Conservation (phyloP, 2,797 vertebrate species). For the Champsocephalus gunnari region DNA sequence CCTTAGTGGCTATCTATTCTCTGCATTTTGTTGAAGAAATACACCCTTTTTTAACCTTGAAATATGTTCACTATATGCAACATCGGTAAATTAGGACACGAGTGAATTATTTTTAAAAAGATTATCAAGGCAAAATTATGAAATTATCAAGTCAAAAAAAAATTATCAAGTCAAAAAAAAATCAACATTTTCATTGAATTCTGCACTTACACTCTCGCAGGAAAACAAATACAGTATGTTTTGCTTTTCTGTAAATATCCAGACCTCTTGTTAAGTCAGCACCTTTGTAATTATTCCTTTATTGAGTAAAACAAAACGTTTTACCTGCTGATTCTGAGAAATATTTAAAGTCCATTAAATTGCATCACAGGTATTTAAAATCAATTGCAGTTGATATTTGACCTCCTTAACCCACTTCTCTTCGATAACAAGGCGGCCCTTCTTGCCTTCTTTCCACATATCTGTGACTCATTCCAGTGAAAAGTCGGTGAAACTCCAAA, state of each 20-base stretch:
- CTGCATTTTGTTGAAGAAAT: not conserved
- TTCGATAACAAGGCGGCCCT: not conserved
- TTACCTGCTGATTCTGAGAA: not conserved
- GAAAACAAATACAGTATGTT: not conserved
- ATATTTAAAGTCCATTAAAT: not conserved
- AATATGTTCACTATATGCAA: not conserved
- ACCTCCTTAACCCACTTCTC: not conserved
- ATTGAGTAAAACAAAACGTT: not conserved
- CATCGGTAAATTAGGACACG: not conserved
- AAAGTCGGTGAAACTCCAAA: slow-evolving; percentile 42
- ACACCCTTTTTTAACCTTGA: not conserved
- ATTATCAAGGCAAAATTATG: not conserved
- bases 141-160: not conserved
- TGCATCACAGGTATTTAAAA: not conserved
- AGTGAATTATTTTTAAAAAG: not conserved
- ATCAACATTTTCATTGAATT: not conserved
- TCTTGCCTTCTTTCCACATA: not conserved
- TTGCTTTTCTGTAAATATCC: not conserved
- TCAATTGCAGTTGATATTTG: not conserved
- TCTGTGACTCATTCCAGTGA: slow-evolving; percentile 37
- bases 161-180: not conserved
- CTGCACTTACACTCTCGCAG: too few species aligned
- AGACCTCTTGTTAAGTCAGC: not conserved
- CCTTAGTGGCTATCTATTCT: not conserved
- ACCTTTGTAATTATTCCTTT: not conserved